Evolutionary conservation across 2,888 invertebrate species (phyloP).

Genomic region (Myopa testacea): DNA sequence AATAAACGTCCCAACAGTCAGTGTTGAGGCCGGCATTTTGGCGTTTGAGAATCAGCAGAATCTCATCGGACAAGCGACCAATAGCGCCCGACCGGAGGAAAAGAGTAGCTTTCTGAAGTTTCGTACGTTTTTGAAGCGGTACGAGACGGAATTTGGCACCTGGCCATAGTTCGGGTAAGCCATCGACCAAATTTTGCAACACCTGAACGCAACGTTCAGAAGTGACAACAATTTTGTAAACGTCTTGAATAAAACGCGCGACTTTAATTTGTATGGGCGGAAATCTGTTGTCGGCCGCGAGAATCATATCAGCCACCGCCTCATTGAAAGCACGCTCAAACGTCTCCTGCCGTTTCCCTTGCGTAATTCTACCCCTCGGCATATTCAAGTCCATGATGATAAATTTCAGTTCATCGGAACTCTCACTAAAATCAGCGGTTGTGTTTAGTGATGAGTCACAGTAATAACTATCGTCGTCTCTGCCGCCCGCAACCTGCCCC

Average conservation of each 20-base stretch:
- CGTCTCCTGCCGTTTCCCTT: not conserved
- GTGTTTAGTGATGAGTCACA: not conserved
- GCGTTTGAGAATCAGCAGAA: conserved; percentile 5
- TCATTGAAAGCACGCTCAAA: conserved; percentile 10
- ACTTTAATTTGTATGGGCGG: conserved; percentile 22
- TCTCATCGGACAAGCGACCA: conserved; percentile 5
- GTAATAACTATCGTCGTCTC: not conserved
- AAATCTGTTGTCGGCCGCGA: conserved; percentile 3
- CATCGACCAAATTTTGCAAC: conserved; percentile 8
- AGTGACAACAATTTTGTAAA: conserved; percentile 6
- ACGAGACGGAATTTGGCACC: conserved; percentile 9
- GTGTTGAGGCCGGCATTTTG: conserved; percentile 15
- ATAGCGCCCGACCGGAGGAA: not conserved
- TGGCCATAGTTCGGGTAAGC: conserved; percentile 10
- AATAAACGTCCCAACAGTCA: conserved; percentile 3
- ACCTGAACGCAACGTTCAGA: conserved; percentile 4
- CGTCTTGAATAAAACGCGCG: conserved; percentile 8
- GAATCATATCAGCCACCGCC: conserved; percentile 6
- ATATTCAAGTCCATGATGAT: conserved; percentile 17
- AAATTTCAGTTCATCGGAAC: conserved; percentile 2
- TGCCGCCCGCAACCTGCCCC: not conserved
- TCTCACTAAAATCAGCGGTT: not conserved
- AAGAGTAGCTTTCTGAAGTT: conserved; percentile 1
- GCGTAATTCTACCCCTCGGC: conserved; percentile 4
- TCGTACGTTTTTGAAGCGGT: not conserved